Base-by-base conservation (phyloP, 1,140 invertebrate genomes). In the Oryctes rhinoceros region DNA sequence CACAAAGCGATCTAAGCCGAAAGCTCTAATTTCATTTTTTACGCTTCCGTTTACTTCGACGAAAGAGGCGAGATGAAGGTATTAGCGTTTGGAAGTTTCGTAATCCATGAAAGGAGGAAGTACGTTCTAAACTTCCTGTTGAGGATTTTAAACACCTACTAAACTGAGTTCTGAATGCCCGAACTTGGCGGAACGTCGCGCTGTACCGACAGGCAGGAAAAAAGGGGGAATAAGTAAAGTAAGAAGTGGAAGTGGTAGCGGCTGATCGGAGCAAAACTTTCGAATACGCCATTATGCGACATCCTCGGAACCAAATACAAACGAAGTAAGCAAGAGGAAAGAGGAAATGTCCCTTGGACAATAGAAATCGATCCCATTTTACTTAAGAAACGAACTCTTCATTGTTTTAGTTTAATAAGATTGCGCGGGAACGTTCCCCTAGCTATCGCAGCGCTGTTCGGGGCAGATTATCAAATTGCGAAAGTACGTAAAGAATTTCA, bases 121-220 rank as follows among this genome's bases (percentile, higher is more conserved):
- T 71, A 71, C 65, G 65, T 71, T 71, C 65, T 71, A 71, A 71
- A 71, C 65, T 71, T 71, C 65, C 20, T 71, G 65, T 71, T 71
- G 20, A 37, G 65, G 65, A 71, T 71, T 71, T 71, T 71, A 71
- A 24, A 71, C 65, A 79, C 78, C 78, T 79, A 71, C 78, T 79
- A 37, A 79, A 79, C 62, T 79, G n/a, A 71, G 71, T 74, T 79
- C 65, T 37, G 37, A 37, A 71, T 71, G 65, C 65, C 3, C 24
- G 7, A 71, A 71, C 24, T 71, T 71, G 24, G 20, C 24, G 24
- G 10, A 71, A 71, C 53, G 53, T 62, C 15, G 24, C 65, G 65
- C 20, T 24, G 20, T 24, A 24, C 20, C 20, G 9, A 2, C 65
- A 44, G 65, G 24, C 35, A 71, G 9, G 24, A 71, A 37, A 71